Evolutionary conservation across 64 coral and sea anemone genomes (phyloP), one percentile per base, ranked within the genome.

Genomic region (Montipora foliosa): DNA sequence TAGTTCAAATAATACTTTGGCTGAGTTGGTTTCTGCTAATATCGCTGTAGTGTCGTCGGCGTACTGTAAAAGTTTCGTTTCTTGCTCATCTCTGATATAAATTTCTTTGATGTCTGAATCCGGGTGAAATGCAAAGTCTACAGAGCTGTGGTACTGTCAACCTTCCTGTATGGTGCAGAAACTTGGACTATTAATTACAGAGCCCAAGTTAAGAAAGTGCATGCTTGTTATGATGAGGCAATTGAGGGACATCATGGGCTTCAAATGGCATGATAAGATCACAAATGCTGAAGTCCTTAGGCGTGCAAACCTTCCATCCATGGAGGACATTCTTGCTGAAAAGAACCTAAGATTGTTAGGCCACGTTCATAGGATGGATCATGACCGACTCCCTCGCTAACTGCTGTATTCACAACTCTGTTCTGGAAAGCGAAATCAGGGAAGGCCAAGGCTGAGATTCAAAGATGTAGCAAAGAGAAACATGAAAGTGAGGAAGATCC

Each of bases 351-450:
- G 64, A 37, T 83, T 78, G 79, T 14, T 74, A 15, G 79, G 90
- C 44, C 79, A 92, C 74, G 90, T 84, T 6, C 5, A 83, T 37
- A 29, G 80, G 25, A 92, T 92, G 90, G 90, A 82, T 37, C 50
- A 3, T 17, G 66, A 91, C 44, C 71, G 78, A 29, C 66, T 91
- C 60, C 89, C 66, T 17, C 81, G 64, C 49, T 3, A 55, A 29
- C 1, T 29, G 29, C 29, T 29, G 1, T 29, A 29, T 29, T 1
- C 1, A 29, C 29, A 29, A 29, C 29, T 29, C 1, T 29, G 29
- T 29, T 29, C 29, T 29, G 29, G 29, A 29, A 29, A 29, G 29
- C 29, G 29, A 29, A 29, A 29, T 29, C 29, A 29, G 29, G 29
- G 29, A 29, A 29, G 29, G 29, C 29, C 29, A 29, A 29, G 29